Evolutionary conservation across 2,797 vertebrate species (phyloP), one percentile per base, ranked within the genome.

Genomic region (Sebastes minor): DNA sequence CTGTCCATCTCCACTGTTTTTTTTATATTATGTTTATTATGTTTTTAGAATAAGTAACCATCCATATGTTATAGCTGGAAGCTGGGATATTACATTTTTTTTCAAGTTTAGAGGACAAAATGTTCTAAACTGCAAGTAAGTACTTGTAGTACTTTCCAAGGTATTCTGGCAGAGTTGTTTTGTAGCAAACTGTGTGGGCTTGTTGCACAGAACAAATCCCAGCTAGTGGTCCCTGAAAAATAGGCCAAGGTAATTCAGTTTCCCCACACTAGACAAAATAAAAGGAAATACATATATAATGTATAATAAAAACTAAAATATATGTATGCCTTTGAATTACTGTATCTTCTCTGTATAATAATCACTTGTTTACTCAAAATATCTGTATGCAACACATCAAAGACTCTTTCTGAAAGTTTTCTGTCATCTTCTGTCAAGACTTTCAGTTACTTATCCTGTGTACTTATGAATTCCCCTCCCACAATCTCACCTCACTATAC

Each of bases 331-430:
- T 83, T 78, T 84, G 57, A 83, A 86, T 76, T 32, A 76, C 52
- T 70, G 69, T 63, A 49, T 73, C 69, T 65, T 59, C 25, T 62
- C 63, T 56, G 27, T 65, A 78, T 81, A 38, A 84, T 78, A 80
- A 88, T 81, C 52, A 80, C 62, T 79, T 89, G 71, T 90, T 90
- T 90, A 85, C 81, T 68, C 62, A 84, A 78, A 86, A 80, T 72
- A 28, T 72, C n/a, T 66, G 27, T 42, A 55, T 35, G 33, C 10
- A 67, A 61, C 53, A 84, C 86, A 82, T 92, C 85, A 92, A 91
- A 91, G 86, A 18, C 74, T 71, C 62, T 56, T 63, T 63, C 42
- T 11, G 8, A 75, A 55, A 61, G 38, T 9, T 9, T 42, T 72
- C 53, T 60, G 22, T 81, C 73, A 79, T 82, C 68, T 70, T 70